Percentiles rank a stretch among this genome's conserved stretches.
Evolutionary conservation across 2,888 invertebrate species (phyloP).

Genomic region (Troglohyphantes excavatus): DNA sequence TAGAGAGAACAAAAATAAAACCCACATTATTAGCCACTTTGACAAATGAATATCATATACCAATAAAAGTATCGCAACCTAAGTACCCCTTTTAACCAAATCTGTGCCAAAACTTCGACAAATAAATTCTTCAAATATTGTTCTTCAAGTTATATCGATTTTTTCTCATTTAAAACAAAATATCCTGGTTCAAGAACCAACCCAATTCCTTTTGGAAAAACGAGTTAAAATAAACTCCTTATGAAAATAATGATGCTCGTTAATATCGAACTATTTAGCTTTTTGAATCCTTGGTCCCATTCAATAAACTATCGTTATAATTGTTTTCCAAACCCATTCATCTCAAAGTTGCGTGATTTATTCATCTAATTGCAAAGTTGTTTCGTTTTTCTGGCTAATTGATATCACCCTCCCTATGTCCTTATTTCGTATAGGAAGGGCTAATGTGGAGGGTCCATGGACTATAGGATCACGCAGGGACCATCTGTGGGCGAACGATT

Average conservation of each 20-base stretch:
- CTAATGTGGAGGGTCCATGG: background rate
- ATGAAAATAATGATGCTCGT: background rate
- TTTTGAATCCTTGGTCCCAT: background rate
- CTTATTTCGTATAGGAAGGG: background rate
- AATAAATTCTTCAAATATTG: no score
- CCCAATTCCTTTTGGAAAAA: background rate
- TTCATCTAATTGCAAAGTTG: background rate
- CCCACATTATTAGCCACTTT: no score
- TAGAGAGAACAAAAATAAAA: no score
- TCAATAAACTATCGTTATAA: background rate
- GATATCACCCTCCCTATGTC: background rate
- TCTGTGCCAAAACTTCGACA: no score
- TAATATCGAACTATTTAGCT: background rate
- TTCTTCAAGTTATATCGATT: no score
- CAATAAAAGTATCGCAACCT: no score
- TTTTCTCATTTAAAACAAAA: no score
- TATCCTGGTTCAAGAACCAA: no score
- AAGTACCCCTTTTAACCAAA: no score
- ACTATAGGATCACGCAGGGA: background rate
- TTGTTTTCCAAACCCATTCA: background rate
- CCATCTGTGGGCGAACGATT: constrained; percentile 38
- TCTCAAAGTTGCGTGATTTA: background rate
- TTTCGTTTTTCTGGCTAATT: background rate
- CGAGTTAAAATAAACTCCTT: background rate
- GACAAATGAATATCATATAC: no score